A percentile compares a stretch with the other conserved stretches of the same genome.
Conservation (phyloP, 1,140 invertebrate species). For the Ridgeia piscesae region DNA sequence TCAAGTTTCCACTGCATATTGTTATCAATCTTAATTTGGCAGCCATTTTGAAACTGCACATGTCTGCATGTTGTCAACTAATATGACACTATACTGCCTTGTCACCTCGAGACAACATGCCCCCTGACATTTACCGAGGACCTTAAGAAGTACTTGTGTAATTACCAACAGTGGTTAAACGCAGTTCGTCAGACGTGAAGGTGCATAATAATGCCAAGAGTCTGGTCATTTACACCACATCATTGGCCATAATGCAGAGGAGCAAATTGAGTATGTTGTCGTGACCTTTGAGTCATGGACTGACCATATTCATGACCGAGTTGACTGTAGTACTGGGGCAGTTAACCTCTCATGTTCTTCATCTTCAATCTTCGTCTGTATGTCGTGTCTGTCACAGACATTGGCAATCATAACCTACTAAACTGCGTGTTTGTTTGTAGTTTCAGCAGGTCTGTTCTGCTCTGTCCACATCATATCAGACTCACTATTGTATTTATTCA, state of each 20-base stretch:
- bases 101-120: no score
- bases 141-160: not conserved
- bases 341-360: not conserved
- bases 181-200: not conserved
- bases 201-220: not conserved
- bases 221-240: not conserved
- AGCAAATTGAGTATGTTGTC: not conserved
- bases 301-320: not conserved
- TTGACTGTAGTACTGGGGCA: not conserved
- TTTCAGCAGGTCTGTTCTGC: no score
- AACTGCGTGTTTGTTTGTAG: no score
- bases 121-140: not conserved
- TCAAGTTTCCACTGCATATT: no score
- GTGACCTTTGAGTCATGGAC: not conserved
- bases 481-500: no score
- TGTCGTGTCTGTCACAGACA: no score
- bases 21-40: not conserved
- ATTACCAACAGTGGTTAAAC: not conserved
- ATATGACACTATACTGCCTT: not conserved
- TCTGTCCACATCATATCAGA: no score
- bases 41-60: not conserved
- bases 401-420: no score
- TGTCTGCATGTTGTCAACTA: not conserved
- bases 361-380: not conserved
- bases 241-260: not conserved